These are phyloP conservation scores for Lutjanus campechanus DNA, from an alignment of 2,797 vertebrate species.

Conservation along the genomic window DNA sequence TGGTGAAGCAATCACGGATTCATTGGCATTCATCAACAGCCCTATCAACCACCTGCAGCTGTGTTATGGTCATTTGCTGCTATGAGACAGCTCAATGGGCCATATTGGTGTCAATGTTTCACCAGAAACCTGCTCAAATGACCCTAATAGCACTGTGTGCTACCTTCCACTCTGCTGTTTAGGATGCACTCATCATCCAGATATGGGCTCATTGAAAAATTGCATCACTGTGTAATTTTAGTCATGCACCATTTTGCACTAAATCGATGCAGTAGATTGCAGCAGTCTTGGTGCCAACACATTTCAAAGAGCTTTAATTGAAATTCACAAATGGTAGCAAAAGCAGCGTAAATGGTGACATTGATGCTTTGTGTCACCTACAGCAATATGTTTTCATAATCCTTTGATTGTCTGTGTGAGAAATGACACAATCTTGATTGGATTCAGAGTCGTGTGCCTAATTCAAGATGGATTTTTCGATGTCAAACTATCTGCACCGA, in stretches of 20 bases:
- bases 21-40: slow-evolving; percentile 8
- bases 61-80: slow-evolving; percentile 34
- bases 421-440: not conserved
- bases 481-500: not conserved
- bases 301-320: not conserved
- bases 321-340: not conserved
- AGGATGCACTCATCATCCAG: slow-evolving; percentile 17
- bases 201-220: slow-evolving; percentile 18
- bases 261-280: slow-evolving; percentile 19
- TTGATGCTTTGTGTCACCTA: not conserved
- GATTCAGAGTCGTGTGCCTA: not conserved
- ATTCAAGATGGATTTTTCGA: slow-evolving; percentile 9
- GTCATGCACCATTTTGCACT: slow-evolving; percentile 33
- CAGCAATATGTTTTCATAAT: not conserved
- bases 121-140: slow-evolving; percentile 18
- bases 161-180: slow-evolving; percentile 15
- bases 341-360: not conserved
- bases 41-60: slow-evolving; percentile 26
- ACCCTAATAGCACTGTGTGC: not conserved
- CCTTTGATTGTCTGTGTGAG: slow-evolving; percentile 6
- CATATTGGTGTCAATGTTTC: slow-evolving; percentile 13
- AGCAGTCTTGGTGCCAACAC: not conserved
- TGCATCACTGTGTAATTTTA: slow-evolving; percentile 16
- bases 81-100: not conserved
- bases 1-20: slow-evolving; percentile 7